Conservation (phyloP, 2,888 invertebrate species). For the Perizoma affinitatum region DNA sequence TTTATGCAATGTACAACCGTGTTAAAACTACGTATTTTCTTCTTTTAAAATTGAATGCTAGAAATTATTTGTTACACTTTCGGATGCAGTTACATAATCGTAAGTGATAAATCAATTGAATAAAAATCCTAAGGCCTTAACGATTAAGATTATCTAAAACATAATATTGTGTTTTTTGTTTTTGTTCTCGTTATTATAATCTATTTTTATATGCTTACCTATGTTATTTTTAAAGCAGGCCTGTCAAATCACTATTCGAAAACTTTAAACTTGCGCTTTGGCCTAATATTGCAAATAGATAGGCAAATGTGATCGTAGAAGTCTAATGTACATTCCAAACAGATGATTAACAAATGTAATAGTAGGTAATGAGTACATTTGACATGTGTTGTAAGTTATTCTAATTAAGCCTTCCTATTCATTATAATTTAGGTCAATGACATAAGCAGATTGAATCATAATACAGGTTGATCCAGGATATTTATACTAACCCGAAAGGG, state of each 20-base stretch:
- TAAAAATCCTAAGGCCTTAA: constrained; percentile 16
- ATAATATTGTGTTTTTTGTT: neutral
- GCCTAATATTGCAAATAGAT: constrained; percentile 7
- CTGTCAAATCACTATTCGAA: neutral
- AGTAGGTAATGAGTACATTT: too few relatives aligned
- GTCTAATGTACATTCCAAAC: too few relatives aligned
- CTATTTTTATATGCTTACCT: neutral
- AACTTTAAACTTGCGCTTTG: neutral
- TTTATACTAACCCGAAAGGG: too few relatives aligned
- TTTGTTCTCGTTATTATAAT: constrained; percentile 2
- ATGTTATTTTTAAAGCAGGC: constrained; percentile 10
- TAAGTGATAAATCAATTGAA: neutral
- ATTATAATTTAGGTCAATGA: too few relatives aligned
- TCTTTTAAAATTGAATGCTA: constrained; percentile 39
- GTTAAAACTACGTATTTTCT: constrained; percentile 52
- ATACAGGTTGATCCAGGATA: too few relatives aligned
- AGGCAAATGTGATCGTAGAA: neutral
- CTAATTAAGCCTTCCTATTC: too few relatives aligned
- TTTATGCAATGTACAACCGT: constrained; percentile 61
- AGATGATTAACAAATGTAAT: too few relatives aligned
- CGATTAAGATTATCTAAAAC: neutral
- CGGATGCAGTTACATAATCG: constrained; percentile 22
- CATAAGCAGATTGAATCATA: too few relatives aligned
- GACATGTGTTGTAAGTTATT: too few relatives aligned
- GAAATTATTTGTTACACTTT: constrained; percentile 36